Conservation (phyloP, 2,888 invertebrate genomes). For the Netelia virgata region DNA sequence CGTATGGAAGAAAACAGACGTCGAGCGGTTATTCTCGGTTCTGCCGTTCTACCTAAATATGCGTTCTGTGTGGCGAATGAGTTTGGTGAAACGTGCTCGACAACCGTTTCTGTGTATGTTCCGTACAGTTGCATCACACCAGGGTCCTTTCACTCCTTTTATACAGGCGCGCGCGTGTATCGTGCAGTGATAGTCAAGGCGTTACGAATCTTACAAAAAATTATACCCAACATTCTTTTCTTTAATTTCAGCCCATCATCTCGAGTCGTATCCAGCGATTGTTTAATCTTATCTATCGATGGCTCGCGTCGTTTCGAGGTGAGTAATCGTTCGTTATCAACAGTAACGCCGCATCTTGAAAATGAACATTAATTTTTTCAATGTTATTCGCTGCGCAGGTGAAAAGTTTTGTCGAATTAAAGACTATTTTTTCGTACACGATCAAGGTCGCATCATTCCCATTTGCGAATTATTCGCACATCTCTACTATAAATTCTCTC, state of each 20-base stretch:
- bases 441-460: no score
- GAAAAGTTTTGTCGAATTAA: no score
- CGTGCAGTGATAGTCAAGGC: not conserved
- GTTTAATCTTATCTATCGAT: not conserved
- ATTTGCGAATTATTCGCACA: no score
- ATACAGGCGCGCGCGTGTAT: conserved; percentile 31
- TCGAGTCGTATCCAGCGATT: not conserved
- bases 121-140: conserved; percentile 61
- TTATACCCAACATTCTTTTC: not conserved
- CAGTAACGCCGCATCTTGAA: no score
- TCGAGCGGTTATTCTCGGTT: conserved; percentile 4
- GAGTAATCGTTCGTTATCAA: no score
- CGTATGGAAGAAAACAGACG: not conserved
- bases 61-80: conserved; percentile 32
- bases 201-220: conserved; percentile 5
- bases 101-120: conserved; percentile 38
- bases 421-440: no score
- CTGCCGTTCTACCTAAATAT: conserved; percentile 6
- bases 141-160: conserved; percentile 75
- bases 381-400: no score
- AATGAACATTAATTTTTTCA: no score
- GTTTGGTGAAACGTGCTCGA: conserved; percentile 51
- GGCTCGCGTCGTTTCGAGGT: no score
- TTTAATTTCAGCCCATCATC: not conserved
- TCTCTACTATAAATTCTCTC: no score